Percentiles rank a stretch among this genome's conserved stretches.
Evolutionary conservation across 2,113 vertebrate genomes (phyloP).

Genomic region (Labeo catla): DNA sequence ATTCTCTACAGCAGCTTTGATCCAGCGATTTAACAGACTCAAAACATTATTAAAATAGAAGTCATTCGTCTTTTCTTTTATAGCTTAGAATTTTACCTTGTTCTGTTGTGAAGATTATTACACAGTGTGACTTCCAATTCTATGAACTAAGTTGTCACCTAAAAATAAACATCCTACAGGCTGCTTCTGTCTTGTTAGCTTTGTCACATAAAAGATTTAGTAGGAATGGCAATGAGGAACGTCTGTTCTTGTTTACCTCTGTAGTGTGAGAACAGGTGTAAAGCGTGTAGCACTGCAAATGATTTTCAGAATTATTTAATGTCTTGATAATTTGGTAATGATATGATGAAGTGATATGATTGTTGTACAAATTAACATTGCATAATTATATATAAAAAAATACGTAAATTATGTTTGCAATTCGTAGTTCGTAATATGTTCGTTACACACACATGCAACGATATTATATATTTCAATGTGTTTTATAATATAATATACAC

Average conservation of each 20-base stretch:
- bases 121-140: background rate
- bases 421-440: too few species aligned
- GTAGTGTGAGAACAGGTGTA: conserved; percentile 42
- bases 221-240: background rate
- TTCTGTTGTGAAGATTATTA: background rate
- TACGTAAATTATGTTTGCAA: too few species aligned
- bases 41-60: conserved; percentile 19
- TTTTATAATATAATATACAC: too few species aligned
- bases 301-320: background rate
- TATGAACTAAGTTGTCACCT: conserved; percentile 4
- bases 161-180: conserved; percentile 17
- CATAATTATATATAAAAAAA: too few species aligned
- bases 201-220: conserved; percentile 40
- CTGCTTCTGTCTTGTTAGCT: conserved; percentile 29
- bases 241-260: conserved; percentile 16
- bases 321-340: background rate
- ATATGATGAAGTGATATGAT: background rate
- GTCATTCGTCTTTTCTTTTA: background rate
- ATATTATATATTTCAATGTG: too few species aligned
- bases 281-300: conserved; percentile 5
- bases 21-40: background rate
- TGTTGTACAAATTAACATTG: too few species aligned
- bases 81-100: background rate
- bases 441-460: too few species aligned
- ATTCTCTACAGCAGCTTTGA: background rate